phyloP scores from a whole-genome alignment of 92 coral and sea anemone genomes.

The Phymanthus crucifer region DNA sequence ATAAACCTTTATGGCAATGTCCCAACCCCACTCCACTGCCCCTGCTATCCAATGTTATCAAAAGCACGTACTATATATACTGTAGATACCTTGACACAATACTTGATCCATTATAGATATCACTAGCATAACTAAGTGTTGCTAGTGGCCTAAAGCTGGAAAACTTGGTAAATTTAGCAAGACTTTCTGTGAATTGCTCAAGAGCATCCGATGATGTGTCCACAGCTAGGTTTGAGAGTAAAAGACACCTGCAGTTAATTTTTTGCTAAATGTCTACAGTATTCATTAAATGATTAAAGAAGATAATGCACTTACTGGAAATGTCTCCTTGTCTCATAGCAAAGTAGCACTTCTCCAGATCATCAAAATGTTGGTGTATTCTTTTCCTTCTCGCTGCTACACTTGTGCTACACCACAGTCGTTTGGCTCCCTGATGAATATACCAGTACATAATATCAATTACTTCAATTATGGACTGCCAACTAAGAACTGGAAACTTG shows the following conservation, averaged over 20 bases:
- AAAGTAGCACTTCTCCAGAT: slow-evolving; percentile 95
- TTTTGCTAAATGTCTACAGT: background rate
- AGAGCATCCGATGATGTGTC: slow-evolving; percentile 62
- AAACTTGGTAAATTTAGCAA: slow-evolving; percentile 93
- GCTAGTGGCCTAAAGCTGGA: slow-evolving; percentile 95
- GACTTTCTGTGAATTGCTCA: slow-evolving; percentile 94
- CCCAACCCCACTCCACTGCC: no score
- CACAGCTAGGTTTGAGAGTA: background rate
- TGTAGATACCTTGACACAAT: slow-evolving; percentile 98
- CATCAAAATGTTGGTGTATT: slow-evolving; percentile 98
- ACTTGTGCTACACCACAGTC: slow-evolving; percentile 84
- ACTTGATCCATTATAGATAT: slow-evolving; percentile 91
- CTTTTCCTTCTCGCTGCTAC: slow-evolving; percentile 91
- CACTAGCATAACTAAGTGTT: slow-evolving; percentile 95
- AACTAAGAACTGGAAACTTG: background rate
- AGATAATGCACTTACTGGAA: slow-evolving; percentile 46
- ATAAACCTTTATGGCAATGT: no score
- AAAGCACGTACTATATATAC: no score
- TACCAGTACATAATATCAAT: no score
- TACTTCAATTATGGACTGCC: no score
- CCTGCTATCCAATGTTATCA: no score
- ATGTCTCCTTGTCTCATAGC: slow-evolving; percentile 96
- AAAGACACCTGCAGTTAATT: background rate
- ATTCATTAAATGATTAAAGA: background rate
- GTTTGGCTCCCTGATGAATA: slow-evolving; percentile 78